A percentile compares a stretch with the other conserved stretches of the same genome.
Conservation (phyloP, 2,888 invertebrate species). For the Ichneumoninae sp. region DNA sequence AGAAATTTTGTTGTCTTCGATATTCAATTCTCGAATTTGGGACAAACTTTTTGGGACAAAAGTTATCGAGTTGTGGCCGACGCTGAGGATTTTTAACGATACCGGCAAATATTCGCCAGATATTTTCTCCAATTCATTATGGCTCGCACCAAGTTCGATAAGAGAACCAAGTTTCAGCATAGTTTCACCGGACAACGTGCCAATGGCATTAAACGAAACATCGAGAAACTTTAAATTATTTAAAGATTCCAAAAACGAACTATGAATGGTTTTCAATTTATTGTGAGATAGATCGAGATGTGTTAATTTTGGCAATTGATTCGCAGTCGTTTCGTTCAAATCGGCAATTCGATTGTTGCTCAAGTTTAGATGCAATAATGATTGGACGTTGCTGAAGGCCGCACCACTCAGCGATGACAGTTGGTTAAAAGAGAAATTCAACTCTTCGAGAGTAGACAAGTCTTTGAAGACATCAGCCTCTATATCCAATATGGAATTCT, state of each 20-base stretch:
- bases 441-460: constrained; percentile 79
- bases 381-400: constrained; percentile 82
- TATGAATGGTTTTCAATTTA: constrained; percentile 83
- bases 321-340: constrained; percentile 78
- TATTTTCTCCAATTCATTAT: constrained; percentile 73
- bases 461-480: constrained; percentile 83
- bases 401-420: constrained; percentile 84
- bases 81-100: constrained; percentile 71
- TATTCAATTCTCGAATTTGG: constrained; percentile 68
- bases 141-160: constrained; percentile 25
- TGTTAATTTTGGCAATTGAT: constrained; percentile 74
- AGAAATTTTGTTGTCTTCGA: constrained; percentile 74
- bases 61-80: constrained; percentile 73
- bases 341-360: constrained; percentile 85
- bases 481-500: constrained; percentile 85
- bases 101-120: constrained; percentile 71
- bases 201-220: constrained; percentile 77
- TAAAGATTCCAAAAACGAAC: constrained; percentile 84
- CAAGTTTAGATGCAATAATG: constrained; percentile 85
- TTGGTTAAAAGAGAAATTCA: constrained; percentile 85
- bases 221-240: constrained; percentile 83
- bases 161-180: constrained; percentile 39
- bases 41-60: constrained; percentile 66
- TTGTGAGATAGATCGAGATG: constrained; percentile 78
- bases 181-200: constrained; percentile 22